Percentiles rank a stretch among this genome's conserved stretches.
These are phyloP conservation scores for Antigone vipio DNA, from an alignment of 2,113 vertebrate genomes.

Conservation along the genomic window DNA sequence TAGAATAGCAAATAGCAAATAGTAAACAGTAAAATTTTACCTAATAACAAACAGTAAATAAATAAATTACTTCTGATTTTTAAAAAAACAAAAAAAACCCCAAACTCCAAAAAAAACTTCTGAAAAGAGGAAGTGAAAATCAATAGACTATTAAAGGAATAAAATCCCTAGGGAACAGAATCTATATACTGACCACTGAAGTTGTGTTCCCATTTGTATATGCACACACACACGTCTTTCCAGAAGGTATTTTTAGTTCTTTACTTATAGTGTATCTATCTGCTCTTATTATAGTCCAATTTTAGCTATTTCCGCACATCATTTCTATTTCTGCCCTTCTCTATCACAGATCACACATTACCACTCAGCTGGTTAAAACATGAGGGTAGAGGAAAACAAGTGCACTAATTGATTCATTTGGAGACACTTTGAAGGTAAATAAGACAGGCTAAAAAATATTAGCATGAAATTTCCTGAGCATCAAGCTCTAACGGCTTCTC, in stretches of 20 bases:
- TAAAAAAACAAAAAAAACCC: neutral
- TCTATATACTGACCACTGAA: neutral
- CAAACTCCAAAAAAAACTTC: neutral
- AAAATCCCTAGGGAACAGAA: neutral
- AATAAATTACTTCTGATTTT: neutral
- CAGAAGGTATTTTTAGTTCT: slow-evolving; percentile 1
- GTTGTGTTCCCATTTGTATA: neutral
- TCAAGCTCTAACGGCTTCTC: neutral
- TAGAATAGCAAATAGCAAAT: neutral
- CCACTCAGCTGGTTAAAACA: neutral
- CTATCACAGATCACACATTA: neutral
- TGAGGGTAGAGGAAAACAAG: neutral
- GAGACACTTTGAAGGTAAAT: neutral
- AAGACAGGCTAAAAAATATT: neutral
- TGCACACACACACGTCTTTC: neutral
- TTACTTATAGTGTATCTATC: neutral
- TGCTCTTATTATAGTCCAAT: neutral
- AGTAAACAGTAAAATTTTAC: neutral
- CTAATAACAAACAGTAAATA: neutral
- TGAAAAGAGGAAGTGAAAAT: neutral
- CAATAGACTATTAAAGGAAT: neutral
- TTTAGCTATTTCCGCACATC: slow-evolving; percentile 10
- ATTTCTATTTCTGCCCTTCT: neutral
- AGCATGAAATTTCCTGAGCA: neutral
- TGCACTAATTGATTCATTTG: neutral